Evolutionary conservation across 1,140 invertebrate genomes (phyloP).

Genomic region (Lasioglossum baleicum): DNA sequence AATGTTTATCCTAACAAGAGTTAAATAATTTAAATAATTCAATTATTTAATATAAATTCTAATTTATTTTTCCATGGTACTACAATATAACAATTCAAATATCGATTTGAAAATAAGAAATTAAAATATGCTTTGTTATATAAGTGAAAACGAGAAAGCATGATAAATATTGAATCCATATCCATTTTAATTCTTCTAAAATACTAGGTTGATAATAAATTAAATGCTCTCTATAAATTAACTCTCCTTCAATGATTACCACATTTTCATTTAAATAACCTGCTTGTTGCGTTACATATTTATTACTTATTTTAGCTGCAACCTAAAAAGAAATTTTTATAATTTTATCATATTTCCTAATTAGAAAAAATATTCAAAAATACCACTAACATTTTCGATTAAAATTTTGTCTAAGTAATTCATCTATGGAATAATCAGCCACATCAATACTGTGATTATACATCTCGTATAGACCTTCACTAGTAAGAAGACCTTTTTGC

Average conservation of each 20-base stretch:
- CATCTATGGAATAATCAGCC: conserved; percentile 57
- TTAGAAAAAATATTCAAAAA: too few species aligned
- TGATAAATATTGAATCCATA: conserved; percentile 82
- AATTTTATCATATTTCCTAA: too few species aligned
- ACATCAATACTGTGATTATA: conserved; percentile 67
- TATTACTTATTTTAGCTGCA: conserved; percentile 79
- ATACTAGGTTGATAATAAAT: conserved; percentile 81
- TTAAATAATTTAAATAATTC: too few species aligned
- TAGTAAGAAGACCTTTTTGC: conserved; percentile 80
- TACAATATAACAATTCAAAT: conserved; percentile 69
- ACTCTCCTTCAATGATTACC: conserved; percentile 69
- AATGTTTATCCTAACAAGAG: too few species aligned
- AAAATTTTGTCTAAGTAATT: conserved; percentile 78
- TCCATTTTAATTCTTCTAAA: conserved; percentile 85
- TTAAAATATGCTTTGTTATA: conserved; percentile 64
- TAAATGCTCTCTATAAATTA: conserved; percentile 77
- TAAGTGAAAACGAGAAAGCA: conserved; percentile 74
- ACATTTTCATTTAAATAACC: conserved; percentile 73
- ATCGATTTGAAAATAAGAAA: conserved; percentile 65
- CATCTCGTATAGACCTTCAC: conserved; percentile 65
- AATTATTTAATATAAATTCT: neutral
- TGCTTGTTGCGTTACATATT: conserved; percentile 76
- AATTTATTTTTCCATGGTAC: conserved; percentile 71
- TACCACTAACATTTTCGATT: conserved; percentile 78
- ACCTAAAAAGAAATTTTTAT: too few species aligned